A percentile compares a stretch with the other conserved stretches of the same genome.
Conservation (phyloP, 2,797 vertebrate species). For the Eulemur rubriventer region DNA sequence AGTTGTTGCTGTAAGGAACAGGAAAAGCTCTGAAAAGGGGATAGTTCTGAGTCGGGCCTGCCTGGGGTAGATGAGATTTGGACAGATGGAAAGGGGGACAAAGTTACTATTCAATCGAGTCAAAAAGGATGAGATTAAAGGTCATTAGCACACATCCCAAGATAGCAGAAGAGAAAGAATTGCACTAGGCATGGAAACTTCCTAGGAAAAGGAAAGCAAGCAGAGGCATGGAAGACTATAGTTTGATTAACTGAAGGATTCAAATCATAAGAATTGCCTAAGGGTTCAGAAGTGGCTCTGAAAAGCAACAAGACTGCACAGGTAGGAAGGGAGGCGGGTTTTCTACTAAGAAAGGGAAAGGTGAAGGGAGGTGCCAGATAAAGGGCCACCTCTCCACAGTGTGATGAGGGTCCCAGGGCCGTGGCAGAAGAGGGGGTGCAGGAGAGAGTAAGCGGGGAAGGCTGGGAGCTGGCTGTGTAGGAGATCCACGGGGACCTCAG, state of each 20-base stretch:
- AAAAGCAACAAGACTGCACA: background rate
- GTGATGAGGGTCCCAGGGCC: background rate
- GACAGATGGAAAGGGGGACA: background rate
- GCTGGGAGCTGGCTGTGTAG: background rate
- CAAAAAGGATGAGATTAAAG: background rate
- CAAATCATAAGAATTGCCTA: background rate
- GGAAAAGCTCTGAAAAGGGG: background rate
- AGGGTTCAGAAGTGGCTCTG: background rate
- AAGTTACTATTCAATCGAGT: background rate
- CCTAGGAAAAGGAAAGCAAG: background rate
- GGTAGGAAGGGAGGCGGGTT: too few species aligned
- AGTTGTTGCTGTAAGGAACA: background rate
- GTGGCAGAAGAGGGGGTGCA: background rate
- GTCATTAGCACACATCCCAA: background rate
- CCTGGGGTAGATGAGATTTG: background rate
- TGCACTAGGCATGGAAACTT: background rate
- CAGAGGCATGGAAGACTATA: background rate
- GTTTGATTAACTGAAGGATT: background rate
- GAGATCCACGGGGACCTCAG: background rate
- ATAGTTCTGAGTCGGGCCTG: background rate
- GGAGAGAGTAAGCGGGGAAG: background rate
- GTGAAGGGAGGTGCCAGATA: background rate
- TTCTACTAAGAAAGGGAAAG: background rate
- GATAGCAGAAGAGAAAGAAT: background rate
- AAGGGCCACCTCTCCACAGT: background rate